Conservation (phyloP, 2,888 invertebrate species). For the Heteropelma amictum region DNA sequence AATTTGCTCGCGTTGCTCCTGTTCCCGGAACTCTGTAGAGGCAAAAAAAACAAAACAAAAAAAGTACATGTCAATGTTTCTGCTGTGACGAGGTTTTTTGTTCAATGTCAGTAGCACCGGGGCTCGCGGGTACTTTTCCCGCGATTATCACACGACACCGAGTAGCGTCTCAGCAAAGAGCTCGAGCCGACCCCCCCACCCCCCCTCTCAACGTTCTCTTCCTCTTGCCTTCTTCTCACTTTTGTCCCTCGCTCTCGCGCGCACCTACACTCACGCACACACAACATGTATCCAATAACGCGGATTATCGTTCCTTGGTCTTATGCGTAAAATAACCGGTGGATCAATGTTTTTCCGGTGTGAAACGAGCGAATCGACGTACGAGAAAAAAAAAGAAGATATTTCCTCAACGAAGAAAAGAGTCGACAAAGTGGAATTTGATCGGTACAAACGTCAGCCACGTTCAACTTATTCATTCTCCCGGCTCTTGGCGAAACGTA, state of each 20-base stretch:
- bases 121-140: slow-evolving; percentile 36
- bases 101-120: slow-evolving; percentile 60
- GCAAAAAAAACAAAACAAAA: slow-evolving; percentile 33
- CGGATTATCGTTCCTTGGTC: slow-evolving; percentile 47
- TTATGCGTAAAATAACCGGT: no score
- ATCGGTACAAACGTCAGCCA: no score
- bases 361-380: no score
- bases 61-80: slow-evolving; percentile 59
- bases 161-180: slow-evolving; percentile 13
- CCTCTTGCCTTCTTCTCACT: neutral
- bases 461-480: slow-evolving; percentile 36
- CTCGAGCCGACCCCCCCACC: neutral
- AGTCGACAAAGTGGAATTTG: no score
- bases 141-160: slow-evolving; percentile 49
- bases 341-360: slow-evolving; percentile 45
- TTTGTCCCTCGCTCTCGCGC: neutral
- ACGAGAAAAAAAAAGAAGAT: neutral
- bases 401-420: no score
- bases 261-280: neutral
- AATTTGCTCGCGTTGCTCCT: slow-evolving; percentile 64
- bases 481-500: slow-evolving; percentile 19
- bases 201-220: no score
- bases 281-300: slow-evolving; percentile 54
- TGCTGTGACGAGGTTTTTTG: slow-evolving; percentile 69
- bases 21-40: slow-evolving; percentile 69